Evolutionary conservation across 2,797 vertebrate species (phyloP).

Genomic region (Crax fasciolata): DNA sequence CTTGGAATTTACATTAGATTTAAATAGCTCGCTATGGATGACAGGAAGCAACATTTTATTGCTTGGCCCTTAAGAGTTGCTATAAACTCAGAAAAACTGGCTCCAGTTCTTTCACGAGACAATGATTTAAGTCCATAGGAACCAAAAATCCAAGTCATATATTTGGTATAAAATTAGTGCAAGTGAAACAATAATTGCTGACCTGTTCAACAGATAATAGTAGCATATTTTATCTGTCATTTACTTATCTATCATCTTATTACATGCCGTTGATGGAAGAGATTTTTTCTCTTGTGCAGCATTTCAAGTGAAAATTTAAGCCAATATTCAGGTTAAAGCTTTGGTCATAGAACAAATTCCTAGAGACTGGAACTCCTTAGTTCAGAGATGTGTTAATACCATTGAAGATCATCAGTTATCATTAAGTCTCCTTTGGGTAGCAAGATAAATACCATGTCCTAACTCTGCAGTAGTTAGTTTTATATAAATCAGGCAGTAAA

Average conservation of each 20-base stretch:
- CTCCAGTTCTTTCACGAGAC: not conserved
- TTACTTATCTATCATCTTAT: not conserved
- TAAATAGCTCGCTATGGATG: conserved; percentile 28
- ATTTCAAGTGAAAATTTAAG: conserved; percentile 15
- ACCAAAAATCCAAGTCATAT: not conserved
- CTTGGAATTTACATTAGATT: conserved; percentile 13
- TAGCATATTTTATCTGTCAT: not conserved
- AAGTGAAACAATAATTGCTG: not conserved
- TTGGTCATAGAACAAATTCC: not conserved
- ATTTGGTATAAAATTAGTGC: not conserved
- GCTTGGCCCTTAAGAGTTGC: conserved; percentile 5
- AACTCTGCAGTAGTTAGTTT: conserved; percentile 18
- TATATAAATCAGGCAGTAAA: not conserved
- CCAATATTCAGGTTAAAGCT: not conserved
- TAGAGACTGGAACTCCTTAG: conserved; percentile 5
- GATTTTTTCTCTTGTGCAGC: not conserved
- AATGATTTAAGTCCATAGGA: not conserved
- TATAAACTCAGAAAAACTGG: not conserved
- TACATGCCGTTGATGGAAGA: not conserved
- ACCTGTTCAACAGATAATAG: not conserved
- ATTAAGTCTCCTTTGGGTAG: conserved; percentile 38
- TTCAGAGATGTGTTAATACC: conserved; percentile 36
- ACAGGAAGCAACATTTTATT: conserved; percentile 36
- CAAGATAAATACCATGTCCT: conserved; percentile 4
- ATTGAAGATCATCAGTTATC: conserved; percentile 45